Base-by-base conservation (phyloP, 2,797 vertebrate genomes). In the Amblyraja radiata region DNA sequence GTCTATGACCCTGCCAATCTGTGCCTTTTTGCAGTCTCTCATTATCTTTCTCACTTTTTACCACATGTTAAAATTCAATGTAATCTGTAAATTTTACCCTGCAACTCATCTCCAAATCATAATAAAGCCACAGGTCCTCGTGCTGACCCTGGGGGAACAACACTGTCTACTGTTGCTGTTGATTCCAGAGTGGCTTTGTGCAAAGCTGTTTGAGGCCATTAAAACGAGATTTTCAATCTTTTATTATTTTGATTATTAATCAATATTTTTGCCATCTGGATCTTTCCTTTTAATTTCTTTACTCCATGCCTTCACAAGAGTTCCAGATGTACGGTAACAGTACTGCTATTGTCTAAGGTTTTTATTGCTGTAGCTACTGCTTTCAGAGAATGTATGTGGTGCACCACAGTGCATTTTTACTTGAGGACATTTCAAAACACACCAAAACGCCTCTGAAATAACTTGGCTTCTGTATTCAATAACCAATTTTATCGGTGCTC, bases 301-400 rank as follows among this genome's bases (percentile, higher is more conserved):
- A 32, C 84, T 68, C n/a, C 63, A 10, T 68, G 84, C 84, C 84
- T 10, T 68, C 65, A 88, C 63, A 88, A 65, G 84, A 36, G 61
- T 68, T 68, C 84, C 84, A 88, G 61, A 88, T 88, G 84, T 88
- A 88, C 68, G 65, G 32, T 88, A 88, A 88, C 84, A 88, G 84
- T 88, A 36, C 61, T 88, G 83, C 61, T 88, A 88, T 88, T 88
- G 84, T 88, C n/a, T 88, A 65, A 88, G 84, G 58, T 68, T 68
- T 88, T 88, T 88, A 88, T 68, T 88, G 61, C 84, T 88, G n/a
- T 88, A 88, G 84, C 84, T 88, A 88, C 84, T 88, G 63, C 84
- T 88, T 68, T 18, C 84, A 68, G 84, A 18, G 84, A 88, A 88
- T 88, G n/a, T 10, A 36, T 88, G 84, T 68, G 84, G 84, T 88